phyloP scores from a whole-genome alignment of 2,797 vertebrate genomes.

The Sebastes umbrosus region DNA sequence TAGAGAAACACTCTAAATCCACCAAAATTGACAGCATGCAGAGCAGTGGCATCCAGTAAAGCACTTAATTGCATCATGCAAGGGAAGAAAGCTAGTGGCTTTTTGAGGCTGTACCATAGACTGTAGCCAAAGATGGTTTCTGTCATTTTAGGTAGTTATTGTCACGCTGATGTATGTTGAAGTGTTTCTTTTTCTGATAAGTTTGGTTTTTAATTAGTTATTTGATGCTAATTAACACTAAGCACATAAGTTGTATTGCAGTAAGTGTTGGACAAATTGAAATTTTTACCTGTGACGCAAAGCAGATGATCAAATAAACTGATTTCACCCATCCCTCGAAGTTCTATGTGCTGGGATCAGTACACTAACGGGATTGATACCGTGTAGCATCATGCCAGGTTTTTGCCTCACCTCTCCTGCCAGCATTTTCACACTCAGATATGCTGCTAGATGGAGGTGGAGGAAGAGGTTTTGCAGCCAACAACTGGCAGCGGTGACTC shows the following conservation, averaged over 20 bases:
- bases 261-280: neutral
- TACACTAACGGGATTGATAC: neutral
- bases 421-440: conserved; percentile 24
- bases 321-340: neutral
- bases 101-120: no score
- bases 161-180: no score
- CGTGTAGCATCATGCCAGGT: neutral
- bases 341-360: neutral
- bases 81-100: neutral
- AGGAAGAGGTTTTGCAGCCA: conserved; percentile 30
- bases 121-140: no score
- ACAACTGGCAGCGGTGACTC: conserved; percentile 50
- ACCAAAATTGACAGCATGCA: neutral
- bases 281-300: no score
- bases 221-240: no score
- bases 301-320: neutral
- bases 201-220: no score
- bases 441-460: conserved; percentile 19
- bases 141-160: no score
- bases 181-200: no score
- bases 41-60: neutral
- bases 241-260: neutral
- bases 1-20: neutral
- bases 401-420: conserved; percentile 9
- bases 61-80: neutral